Evolutionary conservation across 2,888 invertebrate species (phyloP).

Genomic region (Stenolophus ochropezus): DNA sequence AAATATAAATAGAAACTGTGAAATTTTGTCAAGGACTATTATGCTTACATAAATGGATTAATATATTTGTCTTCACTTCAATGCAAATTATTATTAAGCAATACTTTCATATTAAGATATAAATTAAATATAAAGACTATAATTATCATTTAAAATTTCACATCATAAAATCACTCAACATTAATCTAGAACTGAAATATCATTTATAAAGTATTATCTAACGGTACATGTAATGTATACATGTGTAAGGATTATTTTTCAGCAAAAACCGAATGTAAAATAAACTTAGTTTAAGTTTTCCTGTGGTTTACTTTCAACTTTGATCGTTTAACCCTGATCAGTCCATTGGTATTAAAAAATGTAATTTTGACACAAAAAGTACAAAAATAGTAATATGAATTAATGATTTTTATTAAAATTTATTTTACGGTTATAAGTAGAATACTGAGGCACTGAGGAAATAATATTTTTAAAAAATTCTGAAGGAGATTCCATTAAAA

Average conservation of each 20-base stretch:
- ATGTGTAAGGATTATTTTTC: neutral
- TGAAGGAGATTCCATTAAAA: too few relatives aligned
- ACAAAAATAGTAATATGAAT: too few relatives aligned
- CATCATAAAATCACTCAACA: neutral
- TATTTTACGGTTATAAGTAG: too few relatives aligned
- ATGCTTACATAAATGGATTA: constrained; percentile 47
- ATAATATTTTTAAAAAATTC: too few relatives aligned
- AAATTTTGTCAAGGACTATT: constrained; percentile 38
- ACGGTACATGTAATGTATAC: constrained; percentile 11
- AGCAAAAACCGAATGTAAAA: constrained; percentile 2
- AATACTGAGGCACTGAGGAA: too few relatives aligned
- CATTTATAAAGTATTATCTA: neutral
- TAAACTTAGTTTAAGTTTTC: neutral
- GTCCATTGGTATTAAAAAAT: too few relatives aligned
- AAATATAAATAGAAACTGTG: constrained; percentile 12
- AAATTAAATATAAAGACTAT: neutral
- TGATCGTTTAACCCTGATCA: neutral
- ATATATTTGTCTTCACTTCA: constrained; percentile 41
- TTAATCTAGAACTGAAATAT: neutral
- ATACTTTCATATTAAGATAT: constrained; percentile 18
- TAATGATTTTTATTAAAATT: too few relatives aligned
- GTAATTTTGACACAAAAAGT: neutral
- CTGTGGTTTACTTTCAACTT: constrained; percentile 1
- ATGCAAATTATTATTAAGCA: constrained; percentile 49
- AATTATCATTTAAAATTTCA: neutral